phyloP scores from a whole-genome alignment of 1,140 invertebrate genomes.

The Diorhabda elongata region DNA sequence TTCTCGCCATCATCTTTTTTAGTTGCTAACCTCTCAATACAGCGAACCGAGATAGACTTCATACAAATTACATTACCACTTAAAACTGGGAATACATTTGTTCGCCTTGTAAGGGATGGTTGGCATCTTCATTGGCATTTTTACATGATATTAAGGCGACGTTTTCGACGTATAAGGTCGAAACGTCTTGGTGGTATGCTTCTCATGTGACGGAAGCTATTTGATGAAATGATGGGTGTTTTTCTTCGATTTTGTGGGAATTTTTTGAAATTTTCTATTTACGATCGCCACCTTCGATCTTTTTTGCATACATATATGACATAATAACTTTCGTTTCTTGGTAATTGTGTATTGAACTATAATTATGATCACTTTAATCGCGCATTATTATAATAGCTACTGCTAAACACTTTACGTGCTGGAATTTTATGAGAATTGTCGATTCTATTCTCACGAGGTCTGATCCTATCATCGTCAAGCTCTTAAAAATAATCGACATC shows the following conservation, averaged over 20 bases:
- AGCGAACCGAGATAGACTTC: conserved; percentile 27
- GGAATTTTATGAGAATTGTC: no score
- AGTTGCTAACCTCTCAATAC: conserved; percentile 26
- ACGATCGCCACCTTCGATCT: conserved; percentile 22
- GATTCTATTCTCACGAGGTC: no score
- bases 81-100: conserved; percentile 22
- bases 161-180: conserved; percentile 24
- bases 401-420: no score
- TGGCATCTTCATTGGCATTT: conserved; percentile 35
- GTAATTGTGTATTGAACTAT: no score
- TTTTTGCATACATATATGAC: conserved; percentile 25
- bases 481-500: no score
- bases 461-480: no score
- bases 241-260: conserved; percentile 25
- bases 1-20: conserved; percentile 24
- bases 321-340: no score
- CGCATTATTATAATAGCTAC: no score
- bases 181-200: conserved; percentile 24
- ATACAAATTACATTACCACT: conserved; percentile 34
- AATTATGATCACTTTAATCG: no score
- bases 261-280: conserved; percentile 26
- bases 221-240: conserved; percentile 21
- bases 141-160: conserved; percentile 31
- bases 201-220: conserved; percentile 32
- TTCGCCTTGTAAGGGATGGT: conserved; percentile 25